Evolutionary conservation across 2,797 vertebrate genomes (phyloP), one percentile per base, ranked within the genome.

Genomic region (Erethizon dorsatum): DNA sequence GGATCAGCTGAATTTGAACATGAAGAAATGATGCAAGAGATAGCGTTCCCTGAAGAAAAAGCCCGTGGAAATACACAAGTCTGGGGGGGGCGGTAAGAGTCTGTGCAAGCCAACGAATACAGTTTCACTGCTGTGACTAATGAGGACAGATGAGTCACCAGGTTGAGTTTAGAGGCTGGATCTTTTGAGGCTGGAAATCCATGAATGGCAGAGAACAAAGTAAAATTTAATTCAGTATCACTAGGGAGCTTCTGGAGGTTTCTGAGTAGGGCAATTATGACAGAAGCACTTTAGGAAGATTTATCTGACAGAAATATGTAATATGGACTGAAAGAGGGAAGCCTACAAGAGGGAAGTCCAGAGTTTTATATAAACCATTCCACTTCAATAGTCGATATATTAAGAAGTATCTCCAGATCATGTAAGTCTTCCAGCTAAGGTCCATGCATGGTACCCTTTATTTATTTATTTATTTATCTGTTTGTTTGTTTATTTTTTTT

Each of bases 211-310:
- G 9, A 79, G 22, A 95, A 50, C 22, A 92, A 50, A 28, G 47
- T 47, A 41, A 50, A 91, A 73, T 80, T 84, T 69, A 90, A 95
- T 96, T 93, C 73, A 93, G 28, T 95, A 75, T 77, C 37, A 52
- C 10, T 52, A 63, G 54, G 50, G 8, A 33, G 45, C 15, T 71
- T 84, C 92, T 84, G 10, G 52, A 89, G 69, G 61, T n/a, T 80
- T 97, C 8, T 84, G 13, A 65, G 37, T 37, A 71, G 1, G 45
- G 22, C 88, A 93, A 75, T 77, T 61, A 83, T 84, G 57, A 63
- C 31, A 37, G 63, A 87, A 87, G 14, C 57, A 80, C 50, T 65
- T 77, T 57, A 80, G 24, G 33, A 93, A 96, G 77, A 77, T 75
- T 94, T 87, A 84, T 75, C 69, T 90, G 67, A 12, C 18, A 83